Percentiles rank a stretch among this genome's conserved stretches.
Evolutionary conservation across 2,888 invertebrate species (phyloP).

Genomic region (Brachyptera risi): DNA sequence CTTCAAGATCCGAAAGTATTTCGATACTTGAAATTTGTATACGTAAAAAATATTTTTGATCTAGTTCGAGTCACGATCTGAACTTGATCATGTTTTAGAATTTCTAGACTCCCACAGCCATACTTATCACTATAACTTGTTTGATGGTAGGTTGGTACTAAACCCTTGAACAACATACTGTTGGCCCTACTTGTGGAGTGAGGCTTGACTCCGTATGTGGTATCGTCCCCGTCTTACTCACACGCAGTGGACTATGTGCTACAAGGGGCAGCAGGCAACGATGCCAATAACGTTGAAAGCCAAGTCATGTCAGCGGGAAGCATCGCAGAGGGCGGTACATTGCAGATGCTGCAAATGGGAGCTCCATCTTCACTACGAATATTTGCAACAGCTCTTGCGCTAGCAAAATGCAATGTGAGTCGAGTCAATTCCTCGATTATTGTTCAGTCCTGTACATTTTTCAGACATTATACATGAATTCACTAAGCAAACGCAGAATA

Average conservation of each 20-base stretch:
- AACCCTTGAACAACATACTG: slow-evolving; percentile 12
- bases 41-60: too few species aligned
- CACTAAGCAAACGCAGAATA: too few species aligned
- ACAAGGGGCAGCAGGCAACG: not conserved
- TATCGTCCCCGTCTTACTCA: slow-evolving; percentile 25
- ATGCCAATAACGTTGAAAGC: slow-evolving; percentile 9
- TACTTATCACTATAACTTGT: too few species aligned
- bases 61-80: too few species aligned
- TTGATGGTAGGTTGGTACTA: not conserved
- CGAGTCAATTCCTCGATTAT: too few species aligned
- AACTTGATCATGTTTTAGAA: too few species aligned
- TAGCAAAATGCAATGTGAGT: too few species aligned
- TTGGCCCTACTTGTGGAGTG: slow-evolving; percentile 21
- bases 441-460: too few species aligned
- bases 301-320: slow-evolving; percentile 22
- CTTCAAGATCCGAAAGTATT: too few species aligned
- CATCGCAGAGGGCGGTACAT: slow-evolving; percentile 27
- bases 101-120: too few species aligned
- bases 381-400: slow-evolving; percentile 24
- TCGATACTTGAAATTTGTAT: too few species aligned
- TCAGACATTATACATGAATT: too few species aligned
- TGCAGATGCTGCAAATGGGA: slow-evolving; percentile 18
- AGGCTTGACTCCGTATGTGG: slow-evolving; percentile 23
- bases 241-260: slow-evolving; percentile 26
- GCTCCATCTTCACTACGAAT: slow-evolving; percentile 23